Base-by-base conservation (phyloP, 2,888 invertebrate species). In the Clusia tigrina region DNA sequence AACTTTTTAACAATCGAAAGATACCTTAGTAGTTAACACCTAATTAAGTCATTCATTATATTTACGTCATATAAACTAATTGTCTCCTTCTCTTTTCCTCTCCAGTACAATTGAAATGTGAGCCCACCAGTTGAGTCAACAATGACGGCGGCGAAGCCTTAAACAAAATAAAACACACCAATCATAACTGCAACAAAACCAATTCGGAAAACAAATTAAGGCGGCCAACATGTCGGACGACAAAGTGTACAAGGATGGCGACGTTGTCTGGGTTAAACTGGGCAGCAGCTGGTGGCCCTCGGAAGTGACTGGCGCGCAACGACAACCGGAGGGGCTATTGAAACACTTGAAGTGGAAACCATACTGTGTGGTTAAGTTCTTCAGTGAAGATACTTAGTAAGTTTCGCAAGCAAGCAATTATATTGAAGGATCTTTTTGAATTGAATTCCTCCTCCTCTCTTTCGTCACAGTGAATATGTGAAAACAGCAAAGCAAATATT, bases 271-370 rank as follows among this genome's bases (percentile, higher is more conserved):
- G 94, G 92, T 93, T 20, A 94, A 93, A 83, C 83, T 93, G 67
- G 90, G 91, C 42, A 86, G 88, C 46, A 89, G 88, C 75, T 94
- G 93, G 93, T 94, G 94, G 94, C 94, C 94, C 24, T 93, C 92
- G 12, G 90, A 91, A 81, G 92, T 94, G 65, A 87, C 88, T 53
- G 87, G 87, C 67, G 84, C 86, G 59, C 86, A 86, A 75, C 84
- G 92, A 61, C 90, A 91, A 23, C 87, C 89, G 71, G 91, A 91
- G 77, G 85, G 91, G 70, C 84, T 89, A 65, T 83, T 84, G 54
- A 88, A 89, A 60, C 69, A 73, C 53, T 87, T 90, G 76, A 86
- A 88, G 74, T 91, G 90, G 77, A 87, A 88, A 69, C 90, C 93
- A n/a, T 88, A 93, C 71, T 91, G 91, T 59, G 89, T 90, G 74